Evolutionary conservation across 2,888 invertebrate genomes (phyloP).

Genomic region (Xanthorhoe designata): DNA sequence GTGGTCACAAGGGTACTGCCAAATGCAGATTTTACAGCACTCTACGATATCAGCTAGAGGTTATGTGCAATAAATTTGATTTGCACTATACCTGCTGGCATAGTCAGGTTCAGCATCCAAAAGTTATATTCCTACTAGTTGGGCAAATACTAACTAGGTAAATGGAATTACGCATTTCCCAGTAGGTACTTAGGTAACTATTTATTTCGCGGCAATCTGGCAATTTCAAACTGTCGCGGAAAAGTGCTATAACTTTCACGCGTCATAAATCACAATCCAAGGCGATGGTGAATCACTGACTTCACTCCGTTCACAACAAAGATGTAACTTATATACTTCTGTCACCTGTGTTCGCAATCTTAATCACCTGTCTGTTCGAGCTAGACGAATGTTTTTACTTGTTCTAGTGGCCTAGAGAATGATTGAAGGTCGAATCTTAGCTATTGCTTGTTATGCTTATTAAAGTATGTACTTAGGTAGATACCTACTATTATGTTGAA

Average conservation of each 20-base stretch:
- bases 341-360: conserved; percentile 12
- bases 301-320: neutral
- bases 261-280: neutral
- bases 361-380: conserved; percentile 9
- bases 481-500: neutral
- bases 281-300: neutral
- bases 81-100: too few relatives aligned
- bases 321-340: neutral
- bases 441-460: conserved; percentile 1
- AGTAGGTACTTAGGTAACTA: too few relatives aligned
- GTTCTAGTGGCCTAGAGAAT: conserved; percentile 23
- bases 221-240: too few relatives aligned
- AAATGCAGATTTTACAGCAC: neutral
- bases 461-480: neutral
- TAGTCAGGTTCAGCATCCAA: too few relatives aligned
- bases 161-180: too few relatives aligned
- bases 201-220: too few relatives aligned
- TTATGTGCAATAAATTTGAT: too few relatives aligned
- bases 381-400: conserved; percentile 18
- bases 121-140: too few relatives aligned
- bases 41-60: neutral
- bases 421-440: conserved; percentile 13
- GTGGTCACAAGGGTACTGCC: neutral
- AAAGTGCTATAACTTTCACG: neutral
- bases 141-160: too few relatives aligned